A percentile compares a stretch with the other conserved stretches of the same genome.
Conservation (phyloP, 1,140 invertebrate genomes). For the Papilio dardanus region DNA sequence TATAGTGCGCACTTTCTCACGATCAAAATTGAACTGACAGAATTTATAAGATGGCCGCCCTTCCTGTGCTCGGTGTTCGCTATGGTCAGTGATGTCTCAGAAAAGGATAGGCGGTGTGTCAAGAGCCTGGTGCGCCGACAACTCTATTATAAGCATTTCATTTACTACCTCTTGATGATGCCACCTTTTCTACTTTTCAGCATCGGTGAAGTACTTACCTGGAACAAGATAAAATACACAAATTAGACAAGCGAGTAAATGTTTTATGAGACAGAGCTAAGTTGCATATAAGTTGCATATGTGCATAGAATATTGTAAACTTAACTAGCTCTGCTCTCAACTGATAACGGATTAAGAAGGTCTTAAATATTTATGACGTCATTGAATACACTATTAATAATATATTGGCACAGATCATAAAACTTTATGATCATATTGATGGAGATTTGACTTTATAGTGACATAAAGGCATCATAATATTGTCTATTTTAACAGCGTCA, state of each 20-base stretch:
- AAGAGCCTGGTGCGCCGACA: too few relatives aligned
- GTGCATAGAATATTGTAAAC: neutral
- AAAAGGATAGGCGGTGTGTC: too few relatives aligned
- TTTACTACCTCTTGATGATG: neutral
- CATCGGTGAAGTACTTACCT: neutral
- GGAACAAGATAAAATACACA: neutral
- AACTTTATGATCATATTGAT: conserved; percentile 11
- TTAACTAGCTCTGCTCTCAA: neutral
- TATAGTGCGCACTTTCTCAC: too few relatives aligned
- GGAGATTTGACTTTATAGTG: conserved; percentile 3
- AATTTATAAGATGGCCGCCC: too few relatives aligned
- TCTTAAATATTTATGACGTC: conserved; percentile 20
- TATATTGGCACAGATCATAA: conserved; percentile 26
- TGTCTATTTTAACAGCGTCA: neutral
- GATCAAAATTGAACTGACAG: too few relatives aligned
- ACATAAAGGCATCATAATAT: neutral
- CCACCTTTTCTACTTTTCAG: neutral
- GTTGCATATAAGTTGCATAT: neutral
- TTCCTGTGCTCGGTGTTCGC: too few relatives aligned
- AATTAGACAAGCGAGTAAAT: neutral
- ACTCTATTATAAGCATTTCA: too few relatives aligned
- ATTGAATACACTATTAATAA: conserved; percentile 14
- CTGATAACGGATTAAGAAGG: conserved; percentile 8
- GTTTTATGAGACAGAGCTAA: too few relatives aligned
- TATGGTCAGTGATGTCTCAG: too few relatives aligned